These are phyloP conservation scores for Dasyornis broadbenti DNA, from an alignment of 2,113 vertebrate species.

Conservation along the genomic window DNA sequence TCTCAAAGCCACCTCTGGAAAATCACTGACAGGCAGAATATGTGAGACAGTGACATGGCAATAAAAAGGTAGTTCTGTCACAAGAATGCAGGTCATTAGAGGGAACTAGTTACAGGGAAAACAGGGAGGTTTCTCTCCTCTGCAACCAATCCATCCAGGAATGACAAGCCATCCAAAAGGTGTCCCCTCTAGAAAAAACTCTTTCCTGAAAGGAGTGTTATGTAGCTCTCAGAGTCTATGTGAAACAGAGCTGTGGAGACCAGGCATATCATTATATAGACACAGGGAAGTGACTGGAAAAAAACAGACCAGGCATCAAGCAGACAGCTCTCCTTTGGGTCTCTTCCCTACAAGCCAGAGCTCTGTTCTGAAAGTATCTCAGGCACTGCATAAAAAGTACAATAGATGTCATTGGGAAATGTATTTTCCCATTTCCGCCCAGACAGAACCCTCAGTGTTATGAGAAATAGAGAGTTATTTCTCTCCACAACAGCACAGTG, in stretches of 20 bases:
- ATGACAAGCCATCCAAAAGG: background rate
- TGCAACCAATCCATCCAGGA: background rate
- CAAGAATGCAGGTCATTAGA: background rate
- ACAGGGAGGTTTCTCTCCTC: background rate
- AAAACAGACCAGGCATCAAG: background rate
- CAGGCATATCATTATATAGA: background rate
- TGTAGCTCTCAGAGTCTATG: background rate
- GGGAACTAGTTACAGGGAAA: background rate
- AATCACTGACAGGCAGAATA: conserved; percentile 13
- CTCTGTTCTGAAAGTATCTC: background rate
- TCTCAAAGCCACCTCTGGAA: conserved; percentile 51
- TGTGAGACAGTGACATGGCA: background rate
- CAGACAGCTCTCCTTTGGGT: background rate
- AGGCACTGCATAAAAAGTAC: background rate
- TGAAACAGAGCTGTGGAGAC: background rate
- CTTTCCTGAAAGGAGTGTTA: background rate
- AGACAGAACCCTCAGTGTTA: background rate
- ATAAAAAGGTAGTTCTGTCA: background rate
- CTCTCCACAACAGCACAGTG: background rate
- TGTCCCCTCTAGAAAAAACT: background rate
- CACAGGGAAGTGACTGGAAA: background rate
- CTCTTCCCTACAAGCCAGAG: background rate
- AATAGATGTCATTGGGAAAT: background rate
- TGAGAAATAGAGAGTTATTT: background rate
- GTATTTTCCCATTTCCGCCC: background rate